Evolutionary conservation across 2,113 vertebrate genomes (phyloP), one percentile per base, ranked within the genome.

Genomic region (Toxotes jaculatrix): DNA sequence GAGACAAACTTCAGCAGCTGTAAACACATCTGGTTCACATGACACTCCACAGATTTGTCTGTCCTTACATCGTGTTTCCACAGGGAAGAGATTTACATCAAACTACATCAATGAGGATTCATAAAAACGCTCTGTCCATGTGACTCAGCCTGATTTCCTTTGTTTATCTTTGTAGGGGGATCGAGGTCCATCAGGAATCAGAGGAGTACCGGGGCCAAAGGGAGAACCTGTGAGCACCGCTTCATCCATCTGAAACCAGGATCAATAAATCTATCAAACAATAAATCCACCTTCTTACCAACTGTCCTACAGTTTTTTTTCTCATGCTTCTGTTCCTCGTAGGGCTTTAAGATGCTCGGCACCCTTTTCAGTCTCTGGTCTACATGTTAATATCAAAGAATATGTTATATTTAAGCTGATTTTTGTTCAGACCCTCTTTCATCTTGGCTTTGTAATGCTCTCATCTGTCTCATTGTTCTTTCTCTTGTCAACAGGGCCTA

Each of bases 161-260:
- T 65, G 34, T 80, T 36, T 59, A 27, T 49, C 19, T 85, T 43
- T 31, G 13, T 40, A 99, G 98, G 98, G 98, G 0, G 79, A 91
- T 59, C 90, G 67, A 87, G 98, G 98, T 73, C 75, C 95, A 65
- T 84, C 88, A 91, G 98, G 98, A 87, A 96, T 97, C 92, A 94
- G 95, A 88, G 98, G 98, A 74, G 88, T 95, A 17, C 97, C 97
- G 14, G 98, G 98, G 2, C 92, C 96, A 4, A 98, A 98, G 94
- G 98, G 98, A 95, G 97, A 96, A 59, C 38, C 95, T 88, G 98
- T 98, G 95, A 87, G 97, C 95, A 6, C 3, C 0, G 3, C n/a
- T 17, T 71, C 16, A n/a, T 51, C 0, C 19, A n/a, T 51, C 43
- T n/a, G 19, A 32, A 23, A 4, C 51, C 64, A 17, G 16, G 53